These are phyloP conservation scores for Lerema accius DNA, from an alignment of 1,140 invertebrate species.

Conservation along the genomic window DNA sequence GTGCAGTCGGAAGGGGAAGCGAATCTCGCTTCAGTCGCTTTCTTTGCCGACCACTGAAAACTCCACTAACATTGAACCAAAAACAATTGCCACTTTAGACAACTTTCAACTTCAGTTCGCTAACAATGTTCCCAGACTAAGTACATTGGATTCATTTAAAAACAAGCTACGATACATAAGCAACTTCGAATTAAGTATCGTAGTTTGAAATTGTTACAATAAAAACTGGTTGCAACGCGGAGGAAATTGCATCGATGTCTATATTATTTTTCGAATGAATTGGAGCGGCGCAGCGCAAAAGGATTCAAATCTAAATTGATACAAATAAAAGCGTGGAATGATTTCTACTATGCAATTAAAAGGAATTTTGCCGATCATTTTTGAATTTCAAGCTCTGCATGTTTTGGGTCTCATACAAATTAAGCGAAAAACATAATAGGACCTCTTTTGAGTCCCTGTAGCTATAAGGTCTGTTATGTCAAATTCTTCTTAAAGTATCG, in stretches of 20 bases:
- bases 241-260: conserved; percentile 48
- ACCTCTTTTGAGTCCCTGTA: no score
- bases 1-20: conserved; percentile 35
- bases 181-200: conserved; percentile 51
- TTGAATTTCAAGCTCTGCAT: no score
- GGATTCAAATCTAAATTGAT: conserved; percentile 63
- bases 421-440: no score
- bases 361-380: no score
- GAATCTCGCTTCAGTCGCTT: conserved; percentile 38
- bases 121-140: conserved; percentile 39
- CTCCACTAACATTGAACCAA: conserved; percentile 56
- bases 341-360: no score
- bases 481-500: no score
- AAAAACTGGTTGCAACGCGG: conserved; percentile 39
- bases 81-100: conserved; percentile 40
- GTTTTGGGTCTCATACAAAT: no score
- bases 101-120: conserved; percentile 34
- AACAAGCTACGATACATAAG: conserved; percentile 44
- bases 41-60: conserved; percentile 62
- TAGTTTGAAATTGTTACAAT: conserved; percentile 51
- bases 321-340: conserved; percentile 56
- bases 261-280: conserved; percentile 40
- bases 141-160: conserved; percentile 49
- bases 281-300: conserved; percentile 38
- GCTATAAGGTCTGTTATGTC: no score